Evolutionary conservation across 2,888 invertebrate genomes (phyloP), one percentile per base, ranked within the genome.

Genomic region (Habrosyne pyritoides): DNA sequence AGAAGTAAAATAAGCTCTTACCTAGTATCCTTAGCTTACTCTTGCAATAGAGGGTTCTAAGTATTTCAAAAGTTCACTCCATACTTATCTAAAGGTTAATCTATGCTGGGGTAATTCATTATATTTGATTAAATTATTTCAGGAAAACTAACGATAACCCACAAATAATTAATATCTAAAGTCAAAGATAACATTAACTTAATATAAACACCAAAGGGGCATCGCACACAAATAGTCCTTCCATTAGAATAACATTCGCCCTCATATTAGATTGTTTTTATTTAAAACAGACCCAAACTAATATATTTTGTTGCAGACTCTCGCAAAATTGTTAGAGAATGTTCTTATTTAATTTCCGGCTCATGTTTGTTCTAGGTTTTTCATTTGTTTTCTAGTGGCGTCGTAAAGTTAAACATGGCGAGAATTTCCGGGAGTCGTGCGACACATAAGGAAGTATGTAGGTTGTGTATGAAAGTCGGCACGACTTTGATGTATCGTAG

Each of bases 401-500:
- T 56, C 54, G 56, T 53, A 55, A 54, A 58, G 63, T 59, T 68
- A 67, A 70, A 71, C 73, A 75, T 64, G 61, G 64, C 59, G 63
- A 67, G 65, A 73, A 78, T 73, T 73, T 79, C 70, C 67, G 68
- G 63, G 55, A 61, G 62, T 59, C 65, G 63, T 65, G 68, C 64
- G 74, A 69, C 70, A 75, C 66, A 69, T 73, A 69, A 65, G 69
- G 67, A 79, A 72, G 75, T 73, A 75, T 71, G 69, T 65, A 66
- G 66, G 66, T 73, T 63, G 70, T 73, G 72, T 79, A 80, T 80
- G 77, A 78, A 70, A 81, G 79, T 76, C 77, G 77, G 79, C 77
- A 66, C 77, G 84, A 86, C 86, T 84, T 85, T 84, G 86, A 87
- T 86, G 85, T 85, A 86, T 85, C 79, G 82, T 75, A 76, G 75